phyloP scores from a whole-genome alignment of 1,140 invertebrate genomes.

The Sminthurides bifidus region DNA sequence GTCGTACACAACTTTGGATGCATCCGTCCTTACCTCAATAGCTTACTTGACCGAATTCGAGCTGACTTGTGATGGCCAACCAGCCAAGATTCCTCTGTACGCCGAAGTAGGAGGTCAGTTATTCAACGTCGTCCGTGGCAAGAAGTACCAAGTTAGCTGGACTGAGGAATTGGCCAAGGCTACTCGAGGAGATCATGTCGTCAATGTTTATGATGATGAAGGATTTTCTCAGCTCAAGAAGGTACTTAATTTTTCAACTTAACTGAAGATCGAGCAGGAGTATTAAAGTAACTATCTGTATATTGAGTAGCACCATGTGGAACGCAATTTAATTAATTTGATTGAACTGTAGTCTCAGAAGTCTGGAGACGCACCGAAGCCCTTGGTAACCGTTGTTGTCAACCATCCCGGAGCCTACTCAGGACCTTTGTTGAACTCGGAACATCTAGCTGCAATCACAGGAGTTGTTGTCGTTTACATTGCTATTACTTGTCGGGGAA shows the following conservation, averaged over 20 bases:
- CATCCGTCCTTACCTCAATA: conserved; percentile 63
- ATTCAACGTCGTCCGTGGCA: conserved; percentile 17
- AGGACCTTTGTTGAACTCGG: conserved; percentile 83
- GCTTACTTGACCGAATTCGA: conserved; percentile 42
- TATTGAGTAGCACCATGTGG: too few species aligned
- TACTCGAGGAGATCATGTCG: conserved; percentile 56
- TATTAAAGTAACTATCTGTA: not conserved
- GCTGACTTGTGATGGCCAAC: conserved; percentile 40
- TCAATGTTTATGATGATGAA: conserved; percentile 83
- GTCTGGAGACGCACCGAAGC: conserved; percentile 48
- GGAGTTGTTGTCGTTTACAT: conserved; percentile 71
- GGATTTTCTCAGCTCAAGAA: conserved; percentile 70
- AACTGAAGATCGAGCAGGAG: not conserved
- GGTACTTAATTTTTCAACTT: conserved; percentile 44
- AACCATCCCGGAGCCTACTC: conserved; percentile 76
- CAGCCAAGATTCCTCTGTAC: conserved; percentile 33
- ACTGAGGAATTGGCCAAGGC: conserved; percentile 71
- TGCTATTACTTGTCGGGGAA: conserved; percentile 70
- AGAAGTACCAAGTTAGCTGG: conserved; percentile 65
- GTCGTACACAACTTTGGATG: conserved; percentile 77
- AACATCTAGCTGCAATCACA: conserved; percentile 68
- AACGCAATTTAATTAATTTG: too few species aligned
- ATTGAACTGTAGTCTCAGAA: conserved; percentile 45
- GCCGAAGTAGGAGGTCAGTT: conserved; percentile 45
- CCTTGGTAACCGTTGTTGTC: conserved; percentile 60